Evolutionary conservation across 2,888 invertebrate species (phyloP).

Genomic region (Pilophorus perplexus): DNA sequence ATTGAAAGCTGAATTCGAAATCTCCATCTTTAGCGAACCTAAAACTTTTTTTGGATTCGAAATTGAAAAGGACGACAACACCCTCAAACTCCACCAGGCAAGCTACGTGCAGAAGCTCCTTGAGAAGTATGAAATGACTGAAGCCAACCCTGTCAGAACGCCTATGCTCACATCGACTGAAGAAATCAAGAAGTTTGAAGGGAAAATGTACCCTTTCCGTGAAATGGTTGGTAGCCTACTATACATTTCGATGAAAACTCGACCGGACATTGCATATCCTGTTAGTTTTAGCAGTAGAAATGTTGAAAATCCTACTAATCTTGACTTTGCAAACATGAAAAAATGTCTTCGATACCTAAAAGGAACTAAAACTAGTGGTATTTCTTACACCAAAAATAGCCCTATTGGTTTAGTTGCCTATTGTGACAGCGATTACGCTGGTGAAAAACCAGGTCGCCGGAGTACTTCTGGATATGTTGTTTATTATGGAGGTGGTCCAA

Average conservation of each 20-base stretch:
- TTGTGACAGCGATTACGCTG: constrained; percentile 24
- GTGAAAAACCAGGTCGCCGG: neutral
- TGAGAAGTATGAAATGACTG: neutral
- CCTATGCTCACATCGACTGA: constrained; percentile 22
- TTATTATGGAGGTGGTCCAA: constrained; percentile 7
- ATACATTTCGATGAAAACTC: constrained; percentile 15
- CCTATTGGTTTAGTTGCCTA: neutral
- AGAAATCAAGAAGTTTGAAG: no score
- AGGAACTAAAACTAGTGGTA: no score
- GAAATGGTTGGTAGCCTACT: constrained; percentile 25
- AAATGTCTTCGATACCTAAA: neutral
- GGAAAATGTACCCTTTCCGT: constrained; percentile 6
- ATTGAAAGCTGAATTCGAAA: neutral
- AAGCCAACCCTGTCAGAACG: neutral
- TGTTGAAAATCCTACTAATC: constrained; percentile 12
- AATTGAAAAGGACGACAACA: neutral
- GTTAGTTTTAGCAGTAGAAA: constrained; percentile 7
- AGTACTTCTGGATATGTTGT: constrained; percentile 26
- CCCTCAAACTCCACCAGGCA: constrained; percentile 16
- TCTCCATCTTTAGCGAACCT: neutral
- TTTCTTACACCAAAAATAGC: neutral
- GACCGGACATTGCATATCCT: constrained; percentile 18
- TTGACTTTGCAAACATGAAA: constrained; percentile 11
- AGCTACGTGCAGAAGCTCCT: neutral
- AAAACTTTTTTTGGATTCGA: constrained; percentile 14